Evolutionary conservation across 2,113 vertebrate genomes (phyloP).

Genomic region (Oxyruncus cristatus): DNA sequence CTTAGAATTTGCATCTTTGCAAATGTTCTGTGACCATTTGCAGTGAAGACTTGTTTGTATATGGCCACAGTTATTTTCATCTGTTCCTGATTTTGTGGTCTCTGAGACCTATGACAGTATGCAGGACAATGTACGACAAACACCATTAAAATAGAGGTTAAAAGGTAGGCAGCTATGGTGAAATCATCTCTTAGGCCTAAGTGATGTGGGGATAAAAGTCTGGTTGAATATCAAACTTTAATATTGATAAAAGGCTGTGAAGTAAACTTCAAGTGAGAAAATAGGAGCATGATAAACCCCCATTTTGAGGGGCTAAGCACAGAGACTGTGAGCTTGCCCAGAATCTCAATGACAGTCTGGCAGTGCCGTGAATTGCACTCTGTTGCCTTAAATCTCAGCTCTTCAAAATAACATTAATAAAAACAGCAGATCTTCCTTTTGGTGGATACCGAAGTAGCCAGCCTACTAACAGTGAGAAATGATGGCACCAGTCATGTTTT

Average conservation of each 20-base stretch:
- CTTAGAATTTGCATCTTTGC: background rate
- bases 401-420: background rate
- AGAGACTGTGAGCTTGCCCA: background rate
- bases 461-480: background rate
- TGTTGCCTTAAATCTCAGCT: background rate
- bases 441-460: background rate
- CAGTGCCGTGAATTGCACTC: background rate
- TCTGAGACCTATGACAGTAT: background rate
- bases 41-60: background rate
- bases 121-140: background rate
- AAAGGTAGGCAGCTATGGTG: background rate
- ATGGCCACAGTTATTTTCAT: background rate
- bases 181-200: background rate
- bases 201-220: background rate
- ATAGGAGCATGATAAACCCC: background rate
- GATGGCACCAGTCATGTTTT: background rate
- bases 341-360: background rate
- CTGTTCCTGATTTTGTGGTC: background rate
- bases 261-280: background rate
- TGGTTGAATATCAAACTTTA: background rate
- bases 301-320: background rate
- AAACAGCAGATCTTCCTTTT: background rate
- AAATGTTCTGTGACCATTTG: background rate
- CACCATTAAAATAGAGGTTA: background rate
- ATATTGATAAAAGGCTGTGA: background rate